Conservation (phyloP, 1,140 invertebrate species). For the Drosophila murphyi region DNA sequence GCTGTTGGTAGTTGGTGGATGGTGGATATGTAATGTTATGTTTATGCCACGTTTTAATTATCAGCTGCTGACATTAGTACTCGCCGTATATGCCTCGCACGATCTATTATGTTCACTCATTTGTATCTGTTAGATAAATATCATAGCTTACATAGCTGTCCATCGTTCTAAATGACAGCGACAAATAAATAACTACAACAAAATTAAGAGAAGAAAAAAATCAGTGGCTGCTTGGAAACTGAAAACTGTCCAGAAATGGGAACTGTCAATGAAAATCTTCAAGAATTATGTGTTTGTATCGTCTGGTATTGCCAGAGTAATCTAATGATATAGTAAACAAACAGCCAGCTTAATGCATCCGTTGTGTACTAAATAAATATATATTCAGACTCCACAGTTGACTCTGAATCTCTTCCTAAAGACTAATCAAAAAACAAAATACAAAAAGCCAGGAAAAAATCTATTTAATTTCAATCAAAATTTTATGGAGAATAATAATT, state of each 20-base stretch:
- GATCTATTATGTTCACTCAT: neutral
- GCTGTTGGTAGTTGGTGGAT: neutral
- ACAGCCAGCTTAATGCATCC: no score
- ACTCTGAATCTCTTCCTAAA: no score
- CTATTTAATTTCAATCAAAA: no score
- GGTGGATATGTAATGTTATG: neutral
- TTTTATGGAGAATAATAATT: no score
- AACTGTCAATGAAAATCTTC: neutral
- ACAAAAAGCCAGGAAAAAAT: no score
- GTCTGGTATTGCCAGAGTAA: neutral
- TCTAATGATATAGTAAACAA: neutral
- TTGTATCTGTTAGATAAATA: conserved; percentile 27
- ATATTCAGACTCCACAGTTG: no score
- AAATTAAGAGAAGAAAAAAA: neutral
- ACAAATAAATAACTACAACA: conserved; percentile 4
- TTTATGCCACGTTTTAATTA: conserved; percentile 18
- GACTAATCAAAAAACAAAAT: no score
- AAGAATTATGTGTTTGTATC: neutral
- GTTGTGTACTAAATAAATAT: no score
- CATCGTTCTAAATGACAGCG: conserved; percentile 14
- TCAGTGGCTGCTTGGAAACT: neutral
- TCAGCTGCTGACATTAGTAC: conserved; percentile 12
- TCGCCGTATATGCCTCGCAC: neutral
- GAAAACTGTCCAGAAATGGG: neutral
- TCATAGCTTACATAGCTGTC: conserved; percentile 18